Evolutionary conservation across 1,140 invertebrate genomes (phyloP), one percentile per base, ranked within the genome.

Genomic region (Drosophila neocordata): DNA sequence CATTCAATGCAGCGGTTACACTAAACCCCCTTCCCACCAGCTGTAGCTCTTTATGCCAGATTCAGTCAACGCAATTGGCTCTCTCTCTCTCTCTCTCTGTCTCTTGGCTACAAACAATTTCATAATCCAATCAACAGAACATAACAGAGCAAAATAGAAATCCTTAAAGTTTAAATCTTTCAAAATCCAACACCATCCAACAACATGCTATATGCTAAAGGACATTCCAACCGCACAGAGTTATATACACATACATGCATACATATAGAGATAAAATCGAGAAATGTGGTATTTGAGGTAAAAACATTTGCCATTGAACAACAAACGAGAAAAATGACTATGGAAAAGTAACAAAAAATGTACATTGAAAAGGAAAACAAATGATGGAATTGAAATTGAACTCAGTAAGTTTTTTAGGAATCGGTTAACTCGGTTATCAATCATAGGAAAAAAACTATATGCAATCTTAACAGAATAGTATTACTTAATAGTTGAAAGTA

Each of bases 1-100:
- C 63, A 71, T 77, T 77, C 55, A 68, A 22, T 41, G 67, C 72
- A 75, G 38, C 72, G 53, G 72, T 67, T 71, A 64, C 74, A 52
- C 37, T 41, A 51, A 58, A 31, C 2, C 5, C 27, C 5, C 6
- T 31, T 2, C 13, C 41, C 31, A 35, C 9, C 64, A 55, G 27
- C 31, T 20, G 18, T 52, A n/a, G 22, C 65, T 20, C 38, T 13
- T 38, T 7, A 48, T 8, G 8, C 15, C 15, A 44, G 41, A 31
- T 31, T 31, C 27, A 44, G 6, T 44, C 18, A 18, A 18, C 38
- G 6, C 13, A 48, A 48, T 20, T 48, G 41, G 41, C 41, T 22
- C 27, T 9, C 24, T 27, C 9, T 31, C 27, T 6, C 7, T 24
- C 41, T 13, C 18, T 6, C 7, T 24, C 41, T 13, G n/a, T 31